A percentile compares a stretch with the other conserved stretches of the same genome.
Conservation (phyloP, 2,797 vertebrate species). For the Artibeus lituratus region DNA sequence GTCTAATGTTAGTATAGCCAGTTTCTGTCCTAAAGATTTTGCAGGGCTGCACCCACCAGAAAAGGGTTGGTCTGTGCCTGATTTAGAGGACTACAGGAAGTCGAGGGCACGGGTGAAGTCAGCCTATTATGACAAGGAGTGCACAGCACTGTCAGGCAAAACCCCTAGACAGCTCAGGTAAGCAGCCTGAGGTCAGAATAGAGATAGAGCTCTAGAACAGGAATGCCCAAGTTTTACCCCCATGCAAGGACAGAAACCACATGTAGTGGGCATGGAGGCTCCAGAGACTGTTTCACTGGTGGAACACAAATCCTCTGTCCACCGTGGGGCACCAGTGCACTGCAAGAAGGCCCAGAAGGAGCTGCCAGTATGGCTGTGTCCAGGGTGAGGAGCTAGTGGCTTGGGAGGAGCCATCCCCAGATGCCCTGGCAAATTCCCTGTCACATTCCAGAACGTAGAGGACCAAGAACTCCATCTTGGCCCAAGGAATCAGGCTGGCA, state of each 20-base stretch:
- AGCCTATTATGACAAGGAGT: background rate
- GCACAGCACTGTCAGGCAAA: no score
- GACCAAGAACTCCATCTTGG: background rate
- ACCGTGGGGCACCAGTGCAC: constrained; percentile 71
- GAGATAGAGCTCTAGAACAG: background rate
- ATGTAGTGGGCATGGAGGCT: accelerated
- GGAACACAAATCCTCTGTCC: constrained; percentile 28
- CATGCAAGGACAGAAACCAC: accelerated
- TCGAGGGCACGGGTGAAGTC: background rate
- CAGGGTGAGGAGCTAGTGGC: background rate
- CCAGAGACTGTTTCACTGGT: background rate
- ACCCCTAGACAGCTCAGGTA: background rate
- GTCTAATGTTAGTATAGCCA: background rate
- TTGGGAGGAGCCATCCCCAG: background rate
- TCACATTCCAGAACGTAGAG: constrained; percentile 43
- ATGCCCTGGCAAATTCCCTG: background rate
- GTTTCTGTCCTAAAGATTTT: background rate
- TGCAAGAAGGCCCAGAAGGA: background rate
- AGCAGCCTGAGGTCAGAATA: accelerated
- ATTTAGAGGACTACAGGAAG: background rate
- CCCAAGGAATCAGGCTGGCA: constrained; percentile 11
- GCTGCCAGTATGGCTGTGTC: constrained; percentile 31
- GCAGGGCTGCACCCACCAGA: accelerated
- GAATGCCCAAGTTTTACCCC: background rate
- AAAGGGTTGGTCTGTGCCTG: background rate